These are phyloP conservation scores for Asarcornis scutulata DNA, from an alignment of 2,113 vertebrate genomes.

Conservation along the genomic window DNA sequence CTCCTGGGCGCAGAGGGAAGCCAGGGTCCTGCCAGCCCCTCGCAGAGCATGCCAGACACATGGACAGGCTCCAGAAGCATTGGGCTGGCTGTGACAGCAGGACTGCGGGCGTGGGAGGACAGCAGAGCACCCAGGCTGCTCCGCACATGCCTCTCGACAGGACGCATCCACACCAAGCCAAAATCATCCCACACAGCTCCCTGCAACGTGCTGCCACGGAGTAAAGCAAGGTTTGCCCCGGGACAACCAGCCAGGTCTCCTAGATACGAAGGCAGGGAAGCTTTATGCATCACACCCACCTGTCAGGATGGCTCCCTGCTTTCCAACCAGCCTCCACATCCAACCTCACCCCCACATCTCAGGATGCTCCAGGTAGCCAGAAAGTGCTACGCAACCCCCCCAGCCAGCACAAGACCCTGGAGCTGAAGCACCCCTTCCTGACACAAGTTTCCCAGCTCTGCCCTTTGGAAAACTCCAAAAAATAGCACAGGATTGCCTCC, in stretches of 20 bases:
- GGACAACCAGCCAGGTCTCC: not conserved
- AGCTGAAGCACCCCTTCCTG: not conserved
- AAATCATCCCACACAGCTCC: not conserved
- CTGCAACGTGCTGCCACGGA: accelerated
- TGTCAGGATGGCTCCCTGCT: not conserved
- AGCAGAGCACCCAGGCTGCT: not conserved
- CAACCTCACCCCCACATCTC: not conserved
- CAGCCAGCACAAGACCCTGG: not conserved
- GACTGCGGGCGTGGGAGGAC: accelerated
- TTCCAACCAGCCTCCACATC: not conserved
- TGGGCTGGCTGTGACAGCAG: not conserved
- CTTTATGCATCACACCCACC: accelerated
- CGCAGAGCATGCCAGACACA: accelerated
- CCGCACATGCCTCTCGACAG: accelerated
- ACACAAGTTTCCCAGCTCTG: not conserved
- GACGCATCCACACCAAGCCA: not conserved
- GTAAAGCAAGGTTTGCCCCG: not conserved
- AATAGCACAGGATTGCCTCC: not conserved
- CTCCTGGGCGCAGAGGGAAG: accelerated
- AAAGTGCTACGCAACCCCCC: not conserved
- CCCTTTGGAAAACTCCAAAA: not conserved
- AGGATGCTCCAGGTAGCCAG: not conserved
- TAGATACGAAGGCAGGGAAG: not conserved
- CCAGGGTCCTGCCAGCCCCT: not conserved
- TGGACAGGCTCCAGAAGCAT: not conserved